Base-by-base conservation (phyloP, 2,113 vertebrate genomes). In the Chrysemys picta region DNA sequence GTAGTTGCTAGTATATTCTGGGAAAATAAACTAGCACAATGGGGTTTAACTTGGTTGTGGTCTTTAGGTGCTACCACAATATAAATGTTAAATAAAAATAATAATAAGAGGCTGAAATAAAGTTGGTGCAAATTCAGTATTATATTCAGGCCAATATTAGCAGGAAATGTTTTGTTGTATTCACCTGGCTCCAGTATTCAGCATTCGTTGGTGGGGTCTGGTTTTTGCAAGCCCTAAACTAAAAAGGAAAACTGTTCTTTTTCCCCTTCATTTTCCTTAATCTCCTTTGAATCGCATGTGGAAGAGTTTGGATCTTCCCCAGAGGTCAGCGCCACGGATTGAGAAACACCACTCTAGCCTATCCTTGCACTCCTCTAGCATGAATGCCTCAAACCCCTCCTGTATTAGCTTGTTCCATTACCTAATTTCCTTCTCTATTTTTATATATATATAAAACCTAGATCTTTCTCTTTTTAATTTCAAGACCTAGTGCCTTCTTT, bases 71-170 rank as follows among this genome's bases (percentile, higher is more conserved):
- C 75, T 91, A 81, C 14, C 81, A 90, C 59, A 45, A 65, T 35
- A 45, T 47, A 93, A 96, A 87, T 89, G 93, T 50, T 86, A 96
- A 93, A 97, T 95, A 92, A 92, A 90, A n/a, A 0, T 95, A 72
- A 59, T 95, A 85, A 94, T 90, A 22, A 47, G 94, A 95, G 19
- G 80, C 93, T 90, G 52, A 53, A 93, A 90, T 80, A 25, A 42
- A 27, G 42, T 25, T 47, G 72, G 12, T 47, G 24, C 57, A 59
- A 76, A 87, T 16, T 82, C 21, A 82, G 12, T 31, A 84, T 24
- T 69, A 35, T 54, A 53, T 94, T 94, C 38, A 89, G 78, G 84
- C 90, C 93, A 95, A 90, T 88, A 95, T 87, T 93, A 95, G 89
- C 81, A 91, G 89, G 8, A 72, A 72, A 72, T 78, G 6, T 47